Evolutionary conservation across 2,797 vertebrate species (phyloP), one percentile per base, ranked within the genome.

Genomic region (Crenuchus spilurus): DNA sequence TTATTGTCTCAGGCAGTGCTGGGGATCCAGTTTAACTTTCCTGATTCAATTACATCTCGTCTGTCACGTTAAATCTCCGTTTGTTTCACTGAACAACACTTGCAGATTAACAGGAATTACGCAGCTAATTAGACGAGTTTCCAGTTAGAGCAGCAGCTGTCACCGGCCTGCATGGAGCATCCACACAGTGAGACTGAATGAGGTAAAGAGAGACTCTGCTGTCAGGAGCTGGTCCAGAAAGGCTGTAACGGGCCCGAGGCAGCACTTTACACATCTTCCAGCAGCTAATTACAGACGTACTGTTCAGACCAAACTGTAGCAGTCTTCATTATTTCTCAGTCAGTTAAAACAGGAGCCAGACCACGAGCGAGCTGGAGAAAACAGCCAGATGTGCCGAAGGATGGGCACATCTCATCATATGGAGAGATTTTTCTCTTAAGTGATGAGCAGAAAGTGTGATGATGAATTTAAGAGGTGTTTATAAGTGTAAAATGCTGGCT

Each of bases 101-200:
- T n/a, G 30, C 0, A 24, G 52, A 73, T 76, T 65, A 76, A 65
- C 6, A 37, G 28, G 57, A 70, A 70, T 76, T 18, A 64, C 26
- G 42, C 24, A 28, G 24, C 24, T 28, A 67, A 57, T 61, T 63
- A 57, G 26, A 72, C 54, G n/a, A 66, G 52, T 76, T 75, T 72
- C 28, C 39, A 70, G 46, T 73, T 42, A 44, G 67, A 71, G n/a
- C 65, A 65, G 30, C 77, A 77, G 63, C 63, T 77, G 70, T 8
- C 22, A 62, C 24, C 24, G 33, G 24, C 52, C 51, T 24, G 28
- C 49, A 28, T 18, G 0, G 22, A 55, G 46, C 44, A 24, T 51
- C 9, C 39, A 26, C 16, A 72, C 55, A 13, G 22, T 22, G 33
- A 35, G 33, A 61, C 57, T n/a, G n/a, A 22, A 39, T 11, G 3